These are phyloP conservation scores for Masticophis lateralis DNA, from an alignment of 2,797 vertebrate species.

Conservation along the genomic window DNA sequence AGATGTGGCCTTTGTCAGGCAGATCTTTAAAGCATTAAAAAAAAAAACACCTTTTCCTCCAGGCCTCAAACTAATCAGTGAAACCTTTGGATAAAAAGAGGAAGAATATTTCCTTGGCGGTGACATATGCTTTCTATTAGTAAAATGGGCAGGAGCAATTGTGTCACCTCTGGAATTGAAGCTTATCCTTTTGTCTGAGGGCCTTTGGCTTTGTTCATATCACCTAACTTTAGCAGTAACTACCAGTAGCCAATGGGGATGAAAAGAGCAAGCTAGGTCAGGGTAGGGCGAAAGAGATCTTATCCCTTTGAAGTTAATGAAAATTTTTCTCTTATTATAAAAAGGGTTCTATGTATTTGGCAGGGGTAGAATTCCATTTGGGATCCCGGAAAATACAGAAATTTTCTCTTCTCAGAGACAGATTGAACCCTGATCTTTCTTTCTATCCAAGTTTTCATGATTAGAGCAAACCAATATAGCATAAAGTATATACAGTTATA, in stretches of 20 bases:
- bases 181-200: background rate
- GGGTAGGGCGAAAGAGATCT: too few species aligned
- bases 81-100: background rate
- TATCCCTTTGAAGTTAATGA: background rate
- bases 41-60: background rate
- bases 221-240: background rate
- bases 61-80: background rate
- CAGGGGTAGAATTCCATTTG: background rate
- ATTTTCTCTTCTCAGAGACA: background rate
- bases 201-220: background rate
- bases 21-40: background rate
- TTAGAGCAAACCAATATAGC: background rate
- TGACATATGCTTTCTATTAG: background rate
- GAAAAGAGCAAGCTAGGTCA: background rate
- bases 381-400: background rate
- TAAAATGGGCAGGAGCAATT: background rate
- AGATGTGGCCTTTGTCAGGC: background rate
- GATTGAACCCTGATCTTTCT: background rate
- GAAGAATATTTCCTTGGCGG: background rate
- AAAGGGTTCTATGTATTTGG: background rate
- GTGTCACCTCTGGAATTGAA: background rate
- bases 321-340: background rate
- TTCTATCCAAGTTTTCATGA: background rate
- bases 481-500: background rate
- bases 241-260: too few species aligned